Conservation (phyloP, 2,888 invertebrate species). For the Lottia gigantea region DNA sequence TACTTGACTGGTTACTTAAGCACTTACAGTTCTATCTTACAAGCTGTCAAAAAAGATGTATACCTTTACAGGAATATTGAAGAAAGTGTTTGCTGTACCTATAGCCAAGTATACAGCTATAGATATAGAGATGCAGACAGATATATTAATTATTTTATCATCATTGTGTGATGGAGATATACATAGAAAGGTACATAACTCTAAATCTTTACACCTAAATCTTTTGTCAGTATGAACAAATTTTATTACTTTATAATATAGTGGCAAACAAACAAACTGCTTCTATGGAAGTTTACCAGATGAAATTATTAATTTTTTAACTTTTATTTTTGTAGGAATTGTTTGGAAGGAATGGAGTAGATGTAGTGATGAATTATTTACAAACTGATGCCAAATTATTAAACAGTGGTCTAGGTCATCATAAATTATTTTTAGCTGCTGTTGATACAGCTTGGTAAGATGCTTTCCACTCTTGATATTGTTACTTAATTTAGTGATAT, state of each 20-base stretch:
- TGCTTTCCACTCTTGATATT: too few species aligned
- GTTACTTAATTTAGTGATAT: too few species aligned
- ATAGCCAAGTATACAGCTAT: slow-evolving; percentile 57
- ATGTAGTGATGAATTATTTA: slow-evolving; percentile 62
- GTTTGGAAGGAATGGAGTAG: slow-evolving; percentile 65
- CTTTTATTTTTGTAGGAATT: slow-evolving; percentile 59
- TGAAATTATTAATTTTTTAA: neutral
- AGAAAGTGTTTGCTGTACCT: slow-evolving; percentile 47
- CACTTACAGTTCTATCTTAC: too few species aligned
- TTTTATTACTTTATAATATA: neutral
- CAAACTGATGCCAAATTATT: slow-evolving; percentile 57
- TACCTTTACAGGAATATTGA: slow-evolving; percentile 52
- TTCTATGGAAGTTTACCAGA: slow-evolving; percentile 3
- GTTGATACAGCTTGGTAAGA: slow-evolving; percentile 67
- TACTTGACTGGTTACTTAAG: too few species aligned
- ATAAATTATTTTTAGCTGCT: slow-evolving; percentile 63
- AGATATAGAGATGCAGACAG: slow-evolving; percentile 68
- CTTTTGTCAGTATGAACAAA: neutral
- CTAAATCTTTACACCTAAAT: neutral
- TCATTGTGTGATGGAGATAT: slow-evolving; percentile 66
- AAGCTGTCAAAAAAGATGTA: neutral
- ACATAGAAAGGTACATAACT: slow-evolving; percentile 62
- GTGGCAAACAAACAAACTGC: neutral
- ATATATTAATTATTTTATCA: slow-evolving; percentile 66
- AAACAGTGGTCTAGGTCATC: slow-evolving; percentile 66